phyloP scores from a whole-genome alignment of 2,888 invertebrate genomes.

The Drosophila gaucha region DNA sequence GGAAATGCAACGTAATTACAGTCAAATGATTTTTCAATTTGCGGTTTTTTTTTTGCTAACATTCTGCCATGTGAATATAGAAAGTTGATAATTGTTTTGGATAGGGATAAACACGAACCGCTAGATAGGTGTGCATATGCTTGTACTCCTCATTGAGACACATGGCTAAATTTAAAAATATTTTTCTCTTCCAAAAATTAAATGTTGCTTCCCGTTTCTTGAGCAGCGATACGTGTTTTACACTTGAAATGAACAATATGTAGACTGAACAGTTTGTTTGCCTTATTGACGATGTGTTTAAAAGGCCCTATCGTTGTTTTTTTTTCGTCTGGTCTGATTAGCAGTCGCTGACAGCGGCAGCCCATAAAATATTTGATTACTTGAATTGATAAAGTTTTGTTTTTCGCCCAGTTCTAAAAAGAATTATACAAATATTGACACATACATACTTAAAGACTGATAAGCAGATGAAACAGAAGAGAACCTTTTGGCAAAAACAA shows the following conservation, averaged over 20 bases:
- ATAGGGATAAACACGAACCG: constrained; percentile 65
- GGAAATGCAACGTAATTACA: constrained; percentile 76
- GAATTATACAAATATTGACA: constrained; percentile 3
- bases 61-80: constrained; percentile 11
- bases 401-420: constrained; percentile 14
- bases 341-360: constrained; percentile 27
- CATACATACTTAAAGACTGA: constrained; percentile 17
- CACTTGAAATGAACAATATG: constrained; percentile 50
- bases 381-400: constrained; percentile 46
- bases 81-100: constrained; percentile 56
- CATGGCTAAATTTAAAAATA: constrained; percentile 42
- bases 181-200: not conserved
- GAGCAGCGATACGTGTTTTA: constrained; percentile 23
- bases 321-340: constrained; percentile 51
- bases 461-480: constrained; percentile 25
- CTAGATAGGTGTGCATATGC: constrained; percentile 78
- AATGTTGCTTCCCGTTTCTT: constrained; percentile 6
- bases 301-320: constrained; percentile 16
- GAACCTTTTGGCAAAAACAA: constrained; percentile 4
- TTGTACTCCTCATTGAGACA: constrained; percentile 79
- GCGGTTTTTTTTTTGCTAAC: constrained; percentile 31
- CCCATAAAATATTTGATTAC: constrained; percentile 46
- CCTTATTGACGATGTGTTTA: constrained; percentile 21
- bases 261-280: constrained; percentile 51
- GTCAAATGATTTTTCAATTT: constrained; percentile 77